Base-by-base conservation (phyloP, 1,140 invertebrate species). In the Cryptotermes secundus region DNA sequence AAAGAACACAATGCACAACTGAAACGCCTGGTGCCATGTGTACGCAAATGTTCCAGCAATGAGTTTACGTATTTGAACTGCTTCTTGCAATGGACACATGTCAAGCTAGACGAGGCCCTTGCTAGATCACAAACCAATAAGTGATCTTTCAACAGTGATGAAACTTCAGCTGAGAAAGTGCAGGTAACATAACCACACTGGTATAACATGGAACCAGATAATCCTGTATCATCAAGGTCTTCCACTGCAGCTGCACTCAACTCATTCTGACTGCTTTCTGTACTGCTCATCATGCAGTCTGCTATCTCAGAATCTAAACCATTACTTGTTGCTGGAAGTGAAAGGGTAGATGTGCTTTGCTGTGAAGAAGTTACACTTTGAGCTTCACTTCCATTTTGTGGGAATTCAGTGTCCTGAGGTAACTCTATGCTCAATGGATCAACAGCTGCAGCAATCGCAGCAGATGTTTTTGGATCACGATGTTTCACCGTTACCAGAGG, bases 71-170 rank as follows among this genome's bases (percentile, higher is more conserved):
- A 34, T 49, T 84, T 84, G 35, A 84, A 80, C 22, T n/a, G 42
- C 82, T 91, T 90, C 2, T 88, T 79, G 84, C 92, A 93, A 86
- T 93, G 92, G 6, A 88, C 88, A 87, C 93, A 94, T 80, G 84
- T 86, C 31, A 90, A 85, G 86, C 86, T 85, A 22, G 87, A 88
- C 0, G 85, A 85, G 16, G 87, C 87, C 9, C 86, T 84, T 16
- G 86, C 49, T 3, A 86, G 85, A 65, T 86, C 83, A 81, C 92
- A 93, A 22, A 89, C 88, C 34, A 88, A 89, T 35, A 92, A 83
- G 79, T 94, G 93, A 6, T 87, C 87, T 85, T 90, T 91, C 31
- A 93, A 88, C 2, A 86, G 79, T 0, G 72, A 83, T 0, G 88
- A 83, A 34, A 87, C 90, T 3, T 86, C 84, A 6, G 88, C 87